Base-by-base conservation (phyloP, 2,888 invertebrate genomes). In the Mimachlamys varia region DNA sequence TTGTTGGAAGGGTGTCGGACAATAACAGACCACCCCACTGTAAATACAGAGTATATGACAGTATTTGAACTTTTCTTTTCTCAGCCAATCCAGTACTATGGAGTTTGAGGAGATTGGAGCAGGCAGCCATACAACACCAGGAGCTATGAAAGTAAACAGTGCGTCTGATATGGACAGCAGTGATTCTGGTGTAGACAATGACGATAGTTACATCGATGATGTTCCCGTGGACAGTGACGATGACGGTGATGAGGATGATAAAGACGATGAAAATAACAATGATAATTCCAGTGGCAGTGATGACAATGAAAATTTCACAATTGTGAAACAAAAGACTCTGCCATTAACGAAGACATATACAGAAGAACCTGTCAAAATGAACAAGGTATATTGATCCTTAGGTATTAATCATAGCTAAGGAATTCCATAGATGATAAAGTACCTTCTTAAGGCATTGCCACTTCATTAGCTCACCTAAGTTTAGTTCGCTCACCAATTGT, bases 151-250 rank as follows among this genome's bases (percentile, higher is more conserved):
- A 76, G 7, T 12, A 27, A 87, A 44, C n/a, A 76, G 27, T 89
- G 76, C 38, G 10, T 89, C 37, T 13, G 62, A 62, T 27, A 89
- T 33, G 49, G 76, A 76, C 37, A 27, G 49, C 27, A 87, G 50
- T 58, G 89, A 89, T 55, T 55, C 89, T 19, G 89, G 33, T 38
- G 89, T 53, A 38, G 15, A 89, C 37, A 37, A 44, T 27, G n/a
- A 44, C 33, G 62, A 89, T 12, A 62, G 87, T 44, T 44, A 49
- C n/a, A 49, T 37, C 7, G 87, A 89, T 88, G 37, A 88, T 49
- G 88, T 49, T 33, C 87, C 88, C 22, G 89, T 89, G 19, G 90
- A 90, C 49, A 90, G 89, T 88, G 91, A 91, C 50, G 44, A 55
- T 10, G 76, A 76, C 4, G 53, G 62, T 58, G 62, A 38, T 27